phyloP scores from a whole-genome alignment of 2,888 invertebrate species.

The Apomyelois bistriatella region DNA sequence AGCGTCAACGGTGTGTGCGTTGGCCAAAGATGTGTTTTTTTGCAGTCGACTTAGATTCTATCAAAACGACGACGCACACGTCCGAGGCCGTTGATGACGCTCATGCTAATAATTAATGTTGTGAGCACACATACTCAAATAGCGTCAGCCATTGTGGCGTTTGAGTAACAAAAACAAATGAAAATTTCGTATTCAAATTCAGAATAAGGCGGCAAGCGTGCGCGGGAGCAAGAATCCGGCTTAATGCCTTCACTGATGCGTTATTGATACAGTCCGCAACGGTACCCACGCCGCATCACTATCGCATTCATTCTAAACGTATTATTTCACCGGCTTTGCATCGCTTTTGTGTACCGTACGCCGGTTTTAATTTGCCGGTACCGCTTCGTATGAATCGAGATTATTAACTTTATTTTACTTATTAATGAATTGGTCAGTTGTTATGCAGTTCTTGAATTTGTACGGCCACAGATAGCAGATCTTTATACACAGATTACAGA shows the following conservation, averaged over 20 bases:
- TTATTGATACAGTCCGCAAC: slow-evolving; percentile 37
- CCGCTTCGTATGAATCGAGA: not conserved
- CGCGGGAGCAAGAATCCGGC: slow-evolving; percentile 17
- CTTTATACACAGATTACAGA: too few species aligned
- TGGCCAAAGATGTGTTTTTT: too few species aligned
- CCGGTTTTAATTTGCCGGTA: slow-evolving; percentile 9
- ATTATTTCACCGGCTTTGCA: slow-evolving; percentile 12
- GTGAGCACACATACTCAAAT: too few species aligned
- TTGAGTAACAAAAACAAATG: not conserved
- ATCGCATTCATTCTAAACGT: slow-evolving; percentile 14
- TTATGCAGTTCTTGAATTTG: too few species aligned
- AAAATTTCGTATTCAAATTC: slow-evolving; percentile 1
- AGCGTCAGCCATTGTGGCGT: too few species aligned
- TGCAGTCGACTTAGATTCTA: too few species aligned
- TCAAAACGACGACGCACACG: too few species aligned
- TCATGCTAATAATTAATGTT: too few species aligned
- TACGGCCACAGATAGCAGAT: too few species aligned
- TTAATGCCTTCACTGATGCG: slow-evolving; percentile 33
- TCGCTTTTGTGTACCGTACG: slow-evolving; percentile 13
- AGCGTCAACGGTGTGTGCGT: too few species aligned
- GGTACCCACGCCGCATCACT: slow-evolving; percentile 9
- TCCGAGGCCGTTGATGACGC: too few species aligned
- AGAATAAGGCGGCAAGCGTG: slow-evolving; percentile 26
- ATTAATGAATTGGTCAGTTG: too few species aligned
- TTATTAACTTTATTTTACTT: not conserved